Conservation (phyloP, 37 sponge, comb jelly and placozoan genomes). For the Ianthella basta region DNA sequence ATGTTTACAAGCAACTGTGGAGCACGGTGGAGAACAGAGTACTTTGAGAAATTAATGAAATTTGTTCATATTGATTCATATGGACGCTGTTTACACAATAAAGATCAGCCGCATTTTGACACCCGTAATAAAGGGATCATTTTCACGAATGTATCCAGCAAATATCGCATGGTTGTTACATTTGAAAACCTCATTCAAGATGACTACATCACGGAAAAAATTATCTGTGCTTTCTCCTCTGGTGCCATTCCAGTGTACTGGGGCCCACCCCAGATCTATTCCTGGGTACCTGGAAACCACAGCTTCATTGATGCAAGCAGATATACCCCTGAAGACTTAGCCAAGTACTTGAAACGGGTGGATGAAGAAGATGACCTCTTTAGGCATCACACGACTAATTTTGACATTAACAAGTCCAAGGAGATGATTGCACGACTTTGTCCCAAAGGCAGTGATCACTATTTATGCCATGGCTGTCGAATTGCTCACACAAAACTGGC, state of each 20-base stretch:
- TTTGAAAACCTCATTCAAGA: conserved; percentile 10
- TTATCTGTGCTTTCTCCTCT: background rate
- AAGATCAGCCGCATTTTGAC: background rate
- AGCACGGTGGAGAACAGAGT: background rate
- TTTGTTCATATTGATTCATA: conserved; percentile 15
- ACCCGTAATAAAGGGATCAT: background rate
- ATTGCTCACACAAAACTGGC: no score
- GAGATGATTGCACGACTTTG: background rate
- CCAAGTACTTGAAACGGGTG: conserved; percentile 23
- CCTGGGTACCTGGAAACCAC: conserved; percentile 23
- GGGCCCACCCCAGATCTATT: conserved; percentile 10
- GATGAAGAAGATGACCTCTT: conserved; percentile 18
- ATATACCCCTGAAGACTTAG: background rate
- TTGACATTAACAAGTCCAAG: background rate
- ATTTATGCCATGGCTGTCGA: no score
- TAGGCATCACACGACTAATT: conserved; percentile 14
- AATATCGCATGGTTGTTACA: background rate
- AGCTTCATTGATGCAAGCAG: conserved; percentile 30
- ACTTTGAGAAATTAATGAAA: background rate
- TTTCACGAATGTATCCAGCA: background rate
- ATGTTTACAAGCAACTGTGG: background rate
- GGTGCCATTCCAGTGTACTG: conserved; percentile 17
- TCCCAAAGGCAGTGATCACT: no score
- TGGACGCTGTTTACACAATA: conserved; percentile 20
- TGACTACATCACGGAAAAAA: conserved; percentile 20